Conservation (phyloP, 2,113 vertebrate genomes). For the Myanophis thanlyinensis region DNA sequence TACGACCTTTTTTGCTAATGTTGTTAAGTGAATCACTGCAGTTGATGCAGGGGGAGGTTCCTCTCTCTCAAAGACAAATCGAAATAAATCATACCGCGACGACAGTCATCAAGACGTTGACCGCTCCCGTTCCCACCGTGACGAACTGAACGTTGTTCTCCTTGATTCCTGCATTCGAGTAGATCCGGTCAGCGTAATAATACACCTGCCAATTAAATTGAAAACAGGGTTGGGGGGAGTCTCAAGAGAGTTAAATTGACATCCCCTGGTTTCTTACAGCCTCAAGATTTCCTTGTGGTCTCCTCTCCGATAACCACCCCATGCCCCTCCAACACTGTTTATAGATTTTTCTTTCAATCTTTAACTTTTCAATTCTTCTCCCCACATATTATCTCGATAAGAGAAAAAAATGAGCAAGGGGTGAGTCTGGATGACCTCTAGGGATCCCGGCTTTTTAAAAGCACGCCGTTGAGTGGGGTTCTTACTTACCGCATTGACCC, state of each 20-base stretch:
- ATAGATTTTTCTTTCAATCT: not conserved
- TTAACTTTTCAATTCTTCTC: not conserved
- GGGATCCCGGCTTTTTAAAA: not conserved
- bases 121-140: conserved; percentile 83
- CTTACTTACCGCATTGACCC: conserved; percentile 81
- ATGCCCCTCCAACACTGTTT: not conserved
- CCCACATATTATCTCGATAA: no score
- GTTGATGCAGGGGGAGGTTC: not conserved
- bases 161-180: conserved; percentile 76
- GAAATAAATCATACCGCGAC: conserved; percentile 70
- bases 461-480: rapidly evolving
- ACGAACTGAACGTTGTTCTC: conserved; percentile 78
- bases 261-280: no score
- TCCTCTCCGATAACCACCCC: no score
- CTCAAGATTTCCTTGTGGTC: no score
- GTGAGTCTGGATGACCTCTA: not conserved
- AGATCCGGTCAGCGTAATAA: conserved; percentile 91
- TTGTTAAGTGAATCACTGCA: no score
- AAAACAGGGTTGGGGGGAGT: not conserved
- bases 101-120: conserved; percentile 87
- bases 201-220: conserved; percentile 78
- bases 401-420: not conserved
- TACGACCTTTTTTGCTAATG: no score
- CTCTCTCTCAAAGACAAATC: not conserved
- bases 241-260: not conserved